Evolutionary conservation across 2,888 invertebrate species (phyloP).

Genomic region (Scaptomyza flava): DNA sequence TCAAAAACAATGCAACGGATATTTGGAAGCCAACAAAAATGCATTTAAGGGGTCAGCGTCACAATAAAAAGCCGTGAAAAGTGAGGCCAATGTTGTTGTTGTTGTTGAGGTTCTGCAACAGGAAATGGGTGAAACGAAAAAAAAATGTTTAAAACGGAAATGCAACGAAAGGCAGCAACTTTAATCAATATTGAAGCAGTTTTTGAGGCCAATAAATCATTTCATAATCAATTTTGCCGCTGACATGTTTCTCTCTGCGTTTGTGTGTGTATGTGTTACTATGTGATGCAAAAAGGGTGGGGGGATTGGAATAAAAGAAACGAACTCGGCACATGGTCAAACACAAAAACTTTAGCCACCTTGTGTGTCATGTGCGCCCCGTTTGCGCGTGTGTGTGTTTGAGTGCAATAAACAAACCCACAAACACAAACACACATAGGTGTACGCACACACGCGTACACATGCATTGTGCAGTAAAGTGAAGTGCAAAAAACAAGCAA

Average conservation of each 20-base stretch:
- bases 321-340: slow-evolving; percentile 53
- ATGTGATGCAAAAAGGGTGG: slow-evolving; percentile 39
- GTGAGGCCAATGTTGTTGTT: slow-evolving; percentile 35
- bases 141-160: slow-evolving; percentile 4
- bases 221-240: slow-evolving; percentile 81
- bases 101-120: slow-evolving; percentile 26
- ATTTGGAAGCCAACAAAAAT: slow-evolving; percentile 67
- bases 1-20: slow-evolving; percentile 61
- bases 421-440: slow-evolving; percentile 27
- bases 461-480: slow-evolving; percentile 41
- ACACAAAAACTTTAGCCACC: slow-evolving; percentile 61
- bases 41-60: slow-evolving; percentile 57
- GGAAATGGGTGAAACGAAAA: slow-evolving; percentile 38
- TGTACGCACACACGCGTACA: slow-evolving; percentile 19
- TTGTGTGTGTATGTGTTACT: slow-evolving; percentile 7
- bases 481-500: slow-evolving; percentile 61
- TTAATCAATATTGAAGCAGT: slow-evolving; percentile 80
- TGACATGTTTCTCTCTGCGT: slow-evolving; percentile 63
- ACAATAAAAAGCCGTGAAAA: slow-evolving; percentile 26
- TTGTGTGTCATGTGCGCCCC: slow-evolving; percentile 37
- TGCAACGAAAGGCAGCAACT: slow-evolving; percentile 53
- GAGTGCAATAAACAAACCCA: slow-evolving; percentile 71
- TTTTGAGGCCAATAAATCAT: slow-evolving; percentile 82
- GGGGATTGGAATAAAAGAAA: slow-evolving; percentile 40
- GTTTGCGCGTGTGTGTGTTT: slow-evolving; percentile 35